Evolutionary conservation across 2,888 invertebrate species (phyloP), one percentile per base, ranked within the genome.

Genomic region (Athalia cordata): DNA sequence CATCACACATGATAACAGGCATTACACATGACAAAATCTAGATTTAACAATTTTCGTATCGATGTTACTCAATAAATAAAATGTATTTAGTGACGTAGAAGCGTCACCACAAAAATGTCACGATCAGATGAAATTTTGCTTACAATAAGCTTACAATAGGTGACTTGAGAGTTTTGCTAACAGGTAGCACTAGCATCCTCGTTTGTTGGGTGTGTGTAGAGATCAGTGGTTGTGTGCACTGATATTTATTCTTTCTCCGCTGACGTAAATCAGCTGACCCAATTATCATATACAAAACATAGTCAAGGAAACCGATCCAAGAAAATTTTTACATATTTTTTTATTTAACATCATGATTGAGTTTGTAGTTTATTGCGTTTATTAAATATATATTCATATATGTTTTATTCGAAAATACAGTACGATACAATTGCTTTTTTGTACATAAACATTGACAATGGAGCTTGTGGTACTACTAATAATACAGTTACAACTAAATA

Each of bases 371-470:
- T 29, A 62, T 62, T 13, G n/a, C 13, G 15, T 13, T 49, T 66
- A 7, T 52, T 55, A 29, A 13, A 65, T 65, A 47, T 64, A 86
- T 83, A 84, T 81, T 81, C 80, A 84, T 78, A 83, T 83, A 80
- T 82, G 79, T 79, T 84, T 85, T 84, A 84, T 86, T 84, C 81
- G 83, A 81, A 82, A 84, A 84, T 86, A 85, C 83, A 83, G 82
- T 82, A 82, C 83, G 80, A 82, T 82, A 82, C 81, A 80, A 81
- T 57, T n/a, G 13, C 59, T n/a, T 78, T 81, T 86, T 86, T 87
- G 86, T 86, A 86, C 86, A 86, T 85, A 85, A 86, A 85, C 84
- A 85, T 80, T 82, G 80, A 83, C 77, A 79, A 81, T 77, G 72
- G 77, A 70, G 72, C 68, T 78, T 79, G 64, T 70, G 45, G 49